A percentile compares a stretch with the other conserved stretches of the same genome.
Conservation (phyloP, 2,888 invertebrate species). For the Sceliomorpha sp. region DNA sequence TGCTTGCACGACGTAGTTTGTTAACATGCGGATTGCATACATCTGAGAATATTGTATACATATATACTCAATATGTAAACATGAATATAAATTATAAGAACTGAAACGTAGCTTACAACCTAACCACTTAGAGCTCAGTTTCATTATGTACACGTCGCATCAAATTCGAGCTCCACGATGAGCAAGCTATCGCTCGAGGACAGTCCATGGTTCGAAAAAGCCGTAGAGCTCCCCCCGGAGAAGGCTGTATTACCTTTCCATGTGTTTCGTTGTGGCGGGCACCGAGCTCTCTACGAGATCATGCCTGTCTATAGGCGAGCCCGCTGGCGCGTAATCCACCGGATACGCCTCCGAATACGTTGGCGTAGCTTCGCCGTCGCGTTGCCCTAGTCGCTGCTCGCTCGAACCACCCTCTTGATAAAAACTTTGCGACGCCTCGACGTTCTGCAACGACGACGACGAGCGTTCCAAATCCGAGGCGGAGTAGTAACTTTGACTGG, state of each 20-base stretch:
- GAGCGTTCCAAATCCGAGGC: conserved; percentile 66
- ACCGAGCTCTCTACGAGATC: conserved; percentile 77
- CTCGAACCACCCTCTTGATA: conserved; percentile 71
- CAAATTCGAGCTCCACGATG: not conserved
- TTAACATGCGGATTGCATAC: conserved; percentile 29
- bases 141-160: conserved; percentile 69
- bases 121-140: conserved; percentile 65
- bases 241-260: conserved; percentile 73
- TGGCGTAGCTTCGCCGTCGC: conserved; percentile 74
- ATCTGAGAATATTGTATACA: conserved; percentile 43
- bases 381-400: conserved; percentile 64
- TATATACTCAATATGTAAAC: conserved; percentile 54
- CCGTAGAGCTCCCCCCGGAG: not conserved
- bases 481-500: conserved; percentile 75
- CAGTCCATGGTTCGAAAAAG: conserved; percentile 7
- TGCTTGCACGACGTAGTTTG: conserved; percentile 60
- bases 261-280: conserved; percentile 72
- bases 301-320: conserved; percentile 76
- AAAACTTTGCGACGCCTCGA: conserved; percentile 75
- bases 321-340: conserved; percentile 72
- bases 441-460: conserved; percentile 66
- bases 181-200: conserved; percentile 15
- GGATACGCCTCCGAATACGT: conserved; percentile 75
- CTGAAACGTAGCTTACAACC: conserved; percentile 67
- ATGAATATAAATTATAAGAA: conserved; percentile 75